A percentile compares a stretch with the other conserved stretches of the same genome.
Conservation (phyloP, 2,888 invertebrate species). For the Heteromyza rotundicornis region DNA sequence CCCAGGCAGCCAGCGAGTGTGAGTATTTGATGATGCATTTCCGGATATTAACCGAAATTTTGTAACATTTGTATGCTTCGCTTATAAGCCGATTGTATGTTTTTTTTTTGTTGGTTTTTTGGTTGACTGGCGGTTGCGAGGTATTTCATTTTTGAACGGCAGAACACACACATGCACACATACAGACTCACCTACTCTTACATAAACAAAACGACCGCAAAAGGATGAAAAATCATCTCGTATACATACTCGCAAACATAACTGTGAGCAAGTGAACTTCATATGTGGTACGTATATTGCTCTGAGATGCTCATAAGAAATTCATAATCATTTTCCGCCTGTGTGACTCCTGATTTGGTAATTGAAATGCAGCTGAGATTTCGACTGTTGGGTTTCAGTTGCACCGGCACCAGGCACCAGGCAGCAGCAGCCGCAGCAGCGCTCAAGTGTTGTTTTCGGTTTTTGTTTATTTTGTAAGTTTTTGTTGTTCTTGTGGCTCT, state of each 20-base stretch:
- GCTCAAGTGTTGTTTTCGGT: background rate
- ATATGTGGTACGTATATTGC: background rate
- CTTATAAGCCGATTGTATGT: constrained; percentile 6
- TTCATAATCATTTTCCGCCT: constrained; percentile 59
- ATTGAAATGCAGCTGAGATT: constrained; percentile 59
- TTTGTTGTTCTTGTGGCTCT: background rate
- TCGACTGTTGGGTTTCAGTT: constrained; percentile 18
- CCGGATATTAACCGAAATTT: constrained; percentile 1
- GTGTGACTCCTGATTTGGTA: constrained; percentile 57
- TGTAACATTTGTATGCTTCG: constrained; percentile 7
- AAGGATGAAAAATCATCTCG: too few species aligned
- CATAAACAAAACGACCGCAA: too few species aligned
- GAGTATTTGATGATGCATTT: constrained; percentile 1
- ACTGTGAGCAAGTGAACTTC: too few species aligned
- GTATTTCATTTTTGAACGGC: constrained; percentile 1
- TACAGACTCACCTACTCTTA: too few species aligned
- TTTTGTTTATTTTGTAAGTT: constrained; percentile 14
- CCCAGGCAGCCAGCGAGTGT: background rate
- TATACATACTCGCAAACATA: too few species aligned
- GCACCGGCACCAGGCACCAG: background rate
- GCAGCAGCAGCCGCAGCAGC: background rate
- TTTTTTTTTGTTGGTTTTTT: background rate
- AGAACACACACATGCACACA: background rate
- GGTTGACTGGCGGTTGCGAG: background rate
- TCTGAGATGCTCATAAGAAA: constrained; percentile 50